Percentiles rank a stretch among this genome's conserved stretches.
Conservation (phyloP, 2,113 vertebrate genomes). For the Clupea harengus region DNA sequence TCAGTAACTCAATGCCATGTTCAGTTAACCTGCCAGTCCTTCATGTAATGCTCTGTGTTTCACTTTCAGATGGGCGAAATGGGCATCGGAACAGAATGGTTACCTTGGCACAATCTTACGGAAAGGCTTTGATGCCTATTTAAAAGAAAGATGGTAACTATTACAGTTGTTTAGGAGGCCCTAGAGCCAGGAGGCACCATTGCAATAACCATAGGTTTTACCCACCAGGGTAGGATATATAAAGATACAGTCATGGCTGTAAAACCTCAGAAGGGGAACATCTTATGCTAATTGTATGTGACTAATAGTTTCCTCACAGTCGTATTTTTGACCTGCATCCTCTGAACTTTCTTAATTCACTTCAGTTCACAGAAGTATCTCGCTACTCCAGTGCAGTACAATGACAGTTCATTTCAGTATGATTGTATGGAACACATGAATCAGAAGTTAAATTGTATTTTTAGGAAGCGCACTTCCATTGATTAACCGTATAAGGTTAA, state of each 20-base stretch:
- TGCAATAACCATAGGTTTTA: neutral
- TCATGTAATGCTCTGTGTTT: constrained; percentile 9
- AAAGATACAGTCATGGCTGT: neutral
- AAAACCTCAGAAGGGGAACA: neutral
- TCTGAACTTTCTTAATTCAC: neutral
- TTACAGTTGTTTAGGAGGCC: neutral
- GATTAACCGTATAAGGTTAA: neutral
- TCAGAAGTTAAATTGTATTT: neutral
- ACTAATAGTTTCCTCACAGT: neutral
- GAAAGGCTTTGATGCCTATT: constrained; percentile 71
- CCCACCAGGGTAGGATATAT: neutral
- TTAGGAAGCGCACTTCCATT: neutral
- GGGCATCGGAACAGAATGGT: constrained; percentile 76
- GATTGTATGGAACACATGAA: neutral
- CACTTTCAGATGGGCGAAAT: constrained; percentile 71
- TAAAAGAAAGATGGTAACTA: constrained; percentile 67
- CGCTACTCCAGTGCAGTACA: neutral
- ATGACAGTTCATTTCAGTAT: neutral
- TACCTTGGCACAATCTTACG: constrained; percentile 71
- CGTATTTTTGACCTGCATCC: neutral
- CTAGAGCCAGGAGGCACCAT: neutral
- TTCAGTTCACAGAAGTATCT: neutral
- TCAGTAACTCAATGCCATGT: neutral
- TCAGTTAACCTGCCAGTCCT: neutral
- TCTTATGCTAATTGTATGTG: neutral